Evolutionary conservation across 2,888 invertebrate species (phyloP), one percentile per base, ranked within the genome.

Genomic region (Erynnis tages): DNA sequence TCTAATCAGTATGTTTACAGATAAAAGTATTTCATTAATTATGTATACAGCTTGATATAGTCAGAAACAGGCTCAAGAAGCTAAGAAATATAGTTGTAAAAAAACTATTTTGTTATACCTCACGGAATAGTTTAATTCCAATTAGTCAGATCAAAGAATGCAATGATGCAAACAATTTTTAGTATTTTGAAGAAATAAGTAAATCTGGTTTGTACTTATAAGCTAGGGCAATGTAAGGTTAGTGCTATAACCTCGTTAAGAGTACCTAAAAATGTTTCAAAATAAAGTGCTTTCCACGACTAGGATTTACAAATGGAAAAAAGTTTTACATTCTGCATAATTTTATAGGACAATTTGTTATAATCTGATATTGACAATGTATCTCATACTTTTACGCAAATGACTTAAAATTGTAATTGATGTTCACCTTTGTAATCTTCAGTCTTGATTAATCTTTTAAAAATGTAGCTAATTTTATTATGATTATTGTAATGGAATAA

Each of bases 401-500:
- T 32, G 32, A 32, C 32, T 14, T 10, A 30, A 30, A 32, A 32
- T 35, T 30, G 11, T 32, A 8, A 27, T 27, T 27, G 27, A 8
- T 27, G 27, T 27, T 2, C 3, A 27, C 5, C 7, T 27, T 27
- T 14, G 13, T 37, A 2, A 11, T 21, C 11, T 10, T 10, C 21
- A 13, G 5, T 21, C 1, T 38, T 21, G 5, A 21, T 21, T 23
- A 23, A 11, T 7, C 38, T 38, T 1, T 13, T 23, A 11, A 13
- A 13, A 23, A 11, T 23, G 23, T 23, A 21, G 21, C 8, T 10
- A 21, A 19, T 19, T 37, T 37, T 10, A 19, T 30, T n/a, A 32
- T n/a, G n/a, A 41, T 48, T 32, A 16, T 25, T 49, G 13, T 34
- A 27, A 34, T 29, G 21, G 7, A 43, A 35, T 47, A 53, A 55